These are phyloP conservation scores for Avahi laniger DNA, from an alignment of 2,797 vertebrate species.

Conservation along the genomic window DNA sequence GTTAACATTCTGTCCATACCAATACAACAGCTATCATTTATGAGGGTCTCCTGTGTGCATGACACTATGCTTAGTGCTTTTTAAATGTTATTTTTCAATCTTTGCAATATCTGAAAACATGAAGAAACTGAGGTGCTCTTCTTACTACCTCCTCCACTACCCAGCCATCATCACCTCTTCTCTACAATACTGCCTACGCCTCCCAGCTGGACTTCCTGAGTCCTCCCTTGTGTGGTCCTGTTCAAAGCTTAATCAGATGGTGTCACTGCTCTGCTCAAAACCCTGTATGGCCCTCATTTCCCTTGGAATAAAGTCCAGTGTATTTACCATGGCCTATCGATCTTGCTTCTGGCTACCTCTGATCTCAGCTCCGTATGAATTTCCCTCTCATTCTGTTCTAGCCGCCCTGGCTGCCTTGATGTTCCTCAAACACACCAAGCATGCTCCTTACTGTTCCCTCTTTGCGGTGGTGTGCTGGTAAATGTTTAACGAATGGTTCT, in stretches of 20 bases:
- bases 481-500: neutral
- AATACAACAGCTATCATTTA: neutral
- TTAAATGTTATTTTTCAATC: neutral
- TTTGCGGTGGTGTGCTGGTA: neutral
- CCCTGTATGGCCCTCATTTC: neutral
- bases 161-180: too few species aligned
- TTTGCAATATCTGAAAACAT: neutral
- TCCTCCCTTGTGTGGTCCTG: neutral
- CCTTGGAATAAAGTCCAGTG: neutral
- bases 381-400: neutral
- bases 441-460: neutral
- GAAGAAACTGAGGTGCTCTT: neutral
- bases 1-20: neutral
- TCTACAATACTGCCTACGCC: too few species aligned
- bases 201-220: neutral
- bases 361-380: neutral
- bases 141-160: neutral
- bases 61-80: neutral
- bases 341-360: neutral
- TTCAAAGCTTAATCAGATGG: neutral
- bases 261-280: neutral
- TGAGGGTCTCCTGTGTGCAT: neutral
- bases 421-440: neutral
- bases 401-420: neutral
- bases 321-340: rapidly evolving